Evolutionary conservation across 2,888 invertebrate species (phyloP).

Genomic region (Monochamus alternatus): DNA sequence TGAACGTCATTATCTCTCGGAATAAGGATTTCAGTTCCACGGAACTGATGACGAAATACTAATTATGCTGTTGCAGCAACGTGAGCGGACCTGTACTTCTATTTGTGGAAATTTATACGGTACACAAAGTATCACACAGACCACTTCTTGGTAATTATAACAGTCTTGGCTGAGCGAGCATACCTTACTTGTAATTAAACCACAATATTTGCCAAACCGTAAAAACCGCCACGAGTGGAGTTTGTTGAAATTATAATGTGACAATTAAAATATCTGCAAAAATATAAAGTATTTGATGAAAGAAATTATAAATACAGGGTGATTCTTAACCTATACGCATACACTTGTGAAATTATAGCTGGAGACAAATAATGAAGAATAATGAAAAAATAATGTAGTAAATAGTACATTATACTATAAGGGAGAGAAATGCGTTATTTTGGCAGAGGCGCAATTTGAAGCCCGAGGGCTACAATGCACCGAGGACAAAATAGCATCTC

Average conservation of each 20-base stretch:
- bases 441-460: no score
- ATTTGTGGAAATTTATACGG: slow-evolving; percentile 13
- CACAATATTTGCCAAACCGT: slow-evolving; percentile 38
- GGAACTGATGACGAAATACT: background rate
- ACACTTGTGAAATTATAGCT: no score
- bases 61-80: background rate
- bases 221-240: slow-evolving; percentile 15
- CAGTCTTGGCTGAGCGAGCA: slow-evolving; percentile 21
- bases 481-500: no score
- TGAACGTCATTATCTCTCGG: no score
- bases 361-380: no score
- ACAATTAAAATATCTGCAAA: background rate
- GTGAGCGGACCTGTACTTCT: background rate
- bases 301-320: no score
- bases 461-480: no score
- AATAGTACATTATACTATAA: no score
- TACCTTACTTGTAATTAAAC: slow-evolving; percentile 35
- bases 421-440: no score
- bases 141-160: slow-evolving; percentile 32
- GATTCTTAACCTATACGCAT: no score
- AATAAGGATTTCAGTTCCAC: background rate
- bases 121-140: slow-evolving; percentile 33
- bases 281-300: background rate
- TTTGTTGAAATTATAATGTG: background rate
- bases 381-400: no score